Evolutionary conservation across 1,140 invertebrate genomes (phyloP), one percentile per base, ranked within the genome.

Genomic region (Epicauta chinensis): DNA sequence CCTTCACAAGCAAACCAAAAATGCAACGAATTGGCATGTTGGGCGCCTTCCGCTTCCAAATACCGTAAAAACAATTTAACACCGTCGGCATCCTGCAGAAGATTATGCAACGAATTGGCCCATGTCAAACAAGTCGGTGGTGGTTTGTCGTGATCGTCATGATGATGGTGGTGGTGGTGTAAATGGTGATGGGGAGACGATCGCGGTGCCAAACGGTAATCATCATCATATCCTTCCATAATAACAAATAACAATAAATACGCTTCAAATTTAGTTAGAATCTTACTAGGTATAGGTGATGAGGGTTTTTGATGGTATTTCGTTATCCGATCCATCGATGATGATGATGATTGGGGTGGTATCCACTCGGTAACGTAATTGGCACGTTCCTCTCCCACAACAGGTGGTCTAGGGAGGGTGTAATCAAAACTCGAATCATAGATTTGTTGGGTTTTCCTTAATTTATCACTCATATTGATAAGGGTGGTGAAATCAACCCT

Each of bases 1-100:
- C 92, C 92, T 67, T 91, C 84, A 71, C 91, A 93, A 37, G 90
- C 91, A 73, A 93, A 93, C 81, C 89, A 92, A 73, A 94, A 94
- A 66, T 90, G 84, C 54, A 94, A 79, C 32, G 83, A 78, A 70
- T 87, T 83, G 42, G 83, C 81, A 69, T 87, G 82, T 55, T 81
- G 78, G 59, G 81, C 81, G 49, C 85, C 83, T 71, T 94, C 91
- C 61, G 88, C 79, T 61, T 83, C 75, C 55, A 94, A 78, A 73
- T 89, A 95, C 65, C 81, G 79, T 65, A 84, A 81, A 73, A 94
- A 95, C 59, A 94, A 75, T 41, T 83, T 79, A 49, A 92, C 84
- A 38, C 92, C 92, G 70, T 93, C 88, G 49, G 81, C 80, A 75
- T 96, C 93, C 69, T 82, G 79, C 53, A 95, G 77, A 55, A 96